Evolutionary conservation across 2,797 vertebrate genomes (phyloP), one percentile per base, ranked within the genome.

Genomic region (Lerista edwardsae): DNA sequence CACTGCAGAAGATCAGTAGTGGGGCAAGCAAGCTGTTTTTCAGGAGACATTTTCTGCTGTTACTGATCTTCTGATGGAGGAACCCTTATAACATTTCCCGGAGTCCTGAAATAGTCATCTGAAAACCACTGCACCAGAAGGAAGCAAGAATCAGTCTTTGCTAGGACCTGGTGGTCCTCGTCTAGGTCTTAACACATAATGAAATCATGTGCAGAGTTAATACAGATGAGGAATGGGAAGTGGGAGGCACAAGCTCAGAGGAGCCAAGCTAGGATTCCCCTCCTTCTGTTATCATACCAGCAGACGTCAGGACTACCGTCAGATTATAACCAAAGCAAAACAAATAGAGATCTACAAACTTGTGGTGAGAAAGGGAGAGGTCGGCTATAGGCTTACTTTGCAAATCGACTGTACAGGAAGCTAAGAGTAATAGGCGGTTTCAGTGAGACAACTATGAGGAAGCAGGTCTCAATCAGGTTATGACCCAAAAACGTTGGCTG

Each of bases 381-480:
- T 62, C 21, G 41, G n/a, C 62, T 21, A 29, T 21, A 64, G 31
- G 51, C 39, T 75, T 71, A n/a, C 31, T 81, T 81, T 34, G 39
- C 25, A 84, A 73, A 73, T 8, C 55, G 65, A 78, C 9, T 57
- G 39, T 67, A 67, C 15, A 65, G 71, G 55, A 80, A 76, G 39
- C 12, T 76, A 77, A 81, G n/a, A 69, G 61, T n/a, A 80, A 80
- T 65, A 31, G 23, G n/a, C 80, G 51, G 55, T 86, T 81, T 81
- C 79, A 76, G 64, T 47, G 11, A 76, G 25, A 44, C 84, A 80
- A 17, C 59, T 51, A 86, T 82, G 79, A 86, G 84, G 84, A 82
- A 81, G 41, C 71, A 17, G 21, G 68, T 68, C 23, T 12, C 19
- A 7, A 25, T 78, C 34, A 80, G 65, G 29, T 36, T 62, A 69